These are phyloP conservation scores for Drosophila neotestacea DNA, from an alignment of 2,888 invertebrate species.

Conservation along the genomic window DNA sequence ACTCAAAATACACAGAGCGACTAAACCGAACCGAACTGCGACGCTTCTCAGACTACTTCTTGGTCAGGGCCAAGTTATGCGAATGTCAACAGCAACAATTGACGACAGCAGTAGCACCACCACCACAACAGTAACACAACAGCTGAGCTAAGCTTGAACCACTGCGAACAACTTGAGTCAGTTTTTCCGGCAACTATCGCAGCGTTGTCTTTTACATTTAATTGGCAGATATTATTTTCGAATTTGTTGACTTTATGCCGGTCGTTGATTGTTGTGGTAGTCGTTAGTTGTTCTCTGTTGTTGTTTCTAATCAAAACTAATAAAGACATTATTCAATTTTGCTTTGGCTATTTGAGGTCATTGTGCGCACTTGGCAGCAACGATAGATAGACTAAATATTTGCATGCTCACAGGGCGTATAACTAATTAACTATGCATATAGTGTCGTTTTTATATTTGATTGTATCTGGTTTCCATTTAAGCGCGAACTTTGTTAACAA, in stretches of 20 bases:
- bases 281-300: constrained; percentile 7
- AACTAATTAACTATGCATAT: constrained; percentile 69
- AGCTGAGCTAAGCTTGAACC: constrained; percentile 34
- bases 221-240: constrained; percentile 68
- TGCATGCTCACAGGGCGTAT: constrained; percentile 58
- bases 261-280: constrained; percentile 19
- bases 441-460: constrained; percentile 22
- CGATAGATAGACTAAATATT: constrained; percentile 49
- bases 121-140: constrained; percentile 16
- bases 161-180: constrained; percentile 37
- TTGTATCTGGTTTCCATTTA: constrained; percentile 15
- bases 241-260: constrained; percentile 59
- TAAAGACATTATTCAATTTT: constrained; percentile 67
- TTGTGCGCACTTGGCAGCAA: constrained; percentile 46
- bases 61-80: constrained; percentile 73
- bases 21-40: constrained; percentile 37
- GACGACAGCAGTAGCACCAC: constrained; percentile 15
- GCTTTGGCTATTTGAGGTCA: constrained; percentile 60
- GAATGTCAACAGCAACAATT: constrained; percentile 71
- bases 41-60: constrained; percentile 71
- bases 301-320: constrained; percentile 34
- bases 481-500: constrained; percentile 7
- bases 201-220: constrained; percentile 62
- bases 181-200: constrained; percentile 35
- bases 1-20: constrained; percentile 13